Percentiles rank a stretch among this genome's conserved stretches.
phyloP scores from a whole-genome alignment of 2,113 vertebrate genomes.

The Tachycineta bicolor region DNA sequence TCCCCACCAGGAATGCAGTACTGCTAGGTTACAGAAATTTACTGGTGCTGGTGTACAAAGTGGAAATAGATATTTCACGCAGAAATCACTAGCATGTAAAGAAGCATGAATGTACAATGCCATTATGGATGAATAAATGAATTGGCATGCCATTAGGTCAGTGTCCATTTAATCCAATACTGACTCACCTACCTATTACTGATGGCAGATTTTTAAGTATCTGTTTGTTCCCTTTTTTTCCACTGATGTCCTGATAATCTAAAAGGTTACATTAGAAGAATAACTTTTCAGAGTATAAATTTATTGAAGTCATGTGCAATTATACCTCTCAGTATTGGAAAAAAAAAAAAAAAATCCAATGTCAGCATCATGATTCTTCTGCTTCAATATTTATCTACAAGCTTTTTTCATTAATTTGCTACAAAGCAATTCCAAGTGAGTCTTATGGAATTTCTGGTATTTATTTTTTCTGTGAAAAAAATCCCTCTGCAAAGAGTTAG shows the following conservation, averaged over 20 bases:
- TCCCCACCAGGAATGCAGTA: not conserved
- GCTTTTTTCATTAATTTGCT: not conserved
- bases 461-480: not conserved
- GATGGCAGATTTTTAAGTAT: not conserved
- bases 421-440: not conserved
- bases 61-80: not conserved
- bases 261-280: not conserved
- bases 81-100: not conserved
- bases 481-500: not conserved
- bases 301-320: not conserved
- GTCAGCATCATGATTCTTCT: not conserved
- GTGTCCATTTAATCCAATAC: not conserved
- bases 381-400: not conserved
- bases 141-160: not conserved
- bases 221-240: not conserved
- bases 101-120: rapidly evolving
- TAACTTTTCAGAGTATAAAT: not conserved
- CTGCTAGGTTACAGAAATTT: not conserved
- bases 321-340: not conserved
- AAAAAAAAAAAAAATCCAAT: not conserved
- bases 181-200: not conserved
- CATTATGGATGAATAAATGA: not conserved
- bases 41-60: not conserved
- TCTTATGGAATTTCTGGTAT: not conserved
- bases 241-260: not conserved